Conservation (phyloP, 2,888 invertebrate species). For the Diaphora mendica region DNA sequence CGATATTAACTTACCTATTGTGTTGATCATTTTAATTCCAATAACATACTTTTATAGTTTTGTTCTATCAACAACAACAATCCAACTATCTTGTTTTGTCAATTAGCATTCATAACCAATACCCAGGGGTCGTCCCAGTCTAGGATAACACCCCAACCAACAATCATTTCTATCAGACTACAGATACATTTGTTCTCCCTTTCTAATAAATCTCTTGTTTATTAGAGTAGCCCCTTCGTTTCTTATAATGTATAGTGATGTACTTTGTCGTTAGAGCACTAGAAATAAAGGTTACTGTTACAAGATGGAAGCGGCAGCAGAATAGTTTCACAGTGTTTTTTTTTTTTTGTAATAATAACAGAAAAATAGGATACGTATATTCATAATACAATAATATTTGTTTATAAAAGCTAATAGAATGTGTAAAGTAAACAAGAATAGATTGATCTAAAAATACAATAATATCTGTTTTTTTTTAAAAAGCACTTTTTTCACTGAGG, state of each 20-base stretch:
- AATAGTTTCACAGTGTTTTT: background rate
- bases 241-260: slow-evolving; percentile 38
- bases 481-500: too few relatives aligned
- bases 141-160: slow-evolving; percentile 8
- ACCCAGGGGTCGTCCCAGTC: background rate
- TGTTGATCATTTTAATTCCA: background rate
- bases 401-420: too few relatives aligned
- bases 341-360: background rate
- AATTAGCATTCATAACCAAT: slow-evolving; percentile 1
- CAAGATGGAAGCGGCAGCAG: background rate
- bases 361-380: too few relatives aligned
- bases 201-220: slow-evolving; percentile 45
- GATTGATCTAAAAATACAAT: too few relatives aligned
- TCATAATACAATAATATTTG: too few relatives aligned
- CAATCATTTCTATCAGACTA: slow-evolving; percentile 24
- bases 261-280: slow-evolving; percentile 19
- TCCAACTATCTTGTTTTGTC: background rate
- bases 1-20: background rate
- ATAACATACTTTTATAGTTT: too few relatives aligned
- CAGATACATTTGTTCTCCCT: slow-evolving; percentile 39
- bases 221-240: slow-evolving; percentile 32
- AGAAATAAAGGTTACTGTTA: slow-evolving; percentile 11
- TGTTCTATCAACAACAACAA: too few relatives aligned
- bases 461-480: too few relatives aligned
- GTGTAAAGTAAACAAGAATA: too few relatives aligned